Percentiles rank a stretch among this genome's conserved stretches.
phyloP scores from a whole-genome alignment of 1,140 invertebrate genomes.

The Aphis gossypii region DNA sequence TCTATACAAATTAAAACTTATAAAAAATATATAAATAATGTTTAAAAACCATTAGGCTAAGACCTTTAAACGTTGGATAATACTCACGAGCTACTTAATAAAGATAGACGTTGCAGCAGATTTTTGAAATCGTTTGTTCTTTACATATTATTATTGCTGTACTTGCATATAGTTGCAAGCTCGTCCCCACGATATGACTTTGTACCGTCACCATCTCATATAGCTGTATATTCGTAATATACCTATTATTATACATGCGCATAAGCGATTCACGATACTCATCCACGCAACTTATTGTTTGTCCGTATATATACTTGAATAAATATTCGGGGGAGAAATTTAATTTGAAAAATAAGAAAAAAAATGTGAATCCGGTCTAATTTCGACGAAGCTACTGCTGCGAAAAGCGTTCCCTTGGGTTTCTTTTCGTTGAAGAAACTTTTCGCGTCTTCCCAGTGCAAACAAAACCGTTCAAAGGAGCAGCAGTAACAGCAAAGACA shows the following conservation, averaged over 20 bases:
- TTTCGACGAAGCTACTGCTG: background rate
- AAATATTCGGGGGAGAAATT: slow-evolving; percentile 32
- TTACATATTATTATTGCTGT: background rate
- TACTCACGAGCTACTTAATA: background rate
- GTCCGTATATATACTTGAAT: slow-evolving; percentile 36
- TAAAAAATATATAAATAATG: no score
- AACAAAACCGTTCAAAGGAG: slow-evolving; percentile 48
- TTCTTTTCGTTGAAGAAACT: slow-evolving; percentile 38
- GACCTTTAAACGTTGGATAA: background rate
- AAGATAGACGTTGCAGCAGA: background rate
- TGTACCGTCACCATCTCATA: background rate
- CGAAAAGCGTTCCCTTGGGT: slow-evolving; percentile 41
- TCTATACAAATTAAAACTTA: no score
- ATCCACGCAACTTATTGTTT: background rate
- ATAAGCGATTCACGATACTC: background rate
- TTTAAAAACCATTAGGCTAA: background rate
- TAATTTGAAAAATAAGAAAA: slow-evolving; percentile 46
- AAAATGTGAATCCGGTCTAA: slow-evolving; percentile 11
- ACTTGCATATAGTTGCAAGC: background rate
- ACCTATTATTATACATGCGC: background rate
- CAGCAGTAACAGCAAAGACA: background rate
- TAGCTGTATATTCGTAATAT: background rate
- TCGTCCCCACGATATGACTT: background rate
- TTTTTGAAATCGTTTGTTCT: background rate
- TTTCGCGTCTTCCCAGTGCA: slow-evolving; percentile 25